These are phyloP conservation scores for Lutraria rhynchaena DNA, from an alignment of 1,140 invertebrate species.

Conservation along the genomic window DNA sequence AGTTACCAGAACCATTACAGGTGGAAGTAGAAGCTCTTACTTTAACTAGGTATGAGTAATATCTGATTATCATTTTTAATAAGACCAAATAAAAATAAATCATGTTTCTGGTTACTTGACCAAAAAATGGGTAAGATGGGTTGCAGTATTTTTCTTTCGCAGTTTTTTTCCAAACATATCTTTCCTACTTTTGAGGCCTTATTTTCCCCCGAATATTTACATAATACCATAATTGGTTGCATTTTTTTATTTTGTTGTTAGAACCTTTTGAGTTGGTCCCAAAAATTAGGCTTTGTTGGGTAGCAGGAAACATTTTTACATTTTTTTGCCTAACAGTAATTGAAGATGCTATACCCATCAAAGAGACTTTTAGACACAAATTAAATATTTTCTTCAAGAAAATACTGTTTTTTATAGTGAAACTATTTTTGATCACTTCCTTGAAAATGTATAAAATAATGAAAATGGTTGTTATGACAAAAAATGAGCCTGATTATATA, in stretches of 20 bases:
- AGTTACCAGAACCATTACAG: slow-evolving; percentile 86
- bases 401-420: no score
- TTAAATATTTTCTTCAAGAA: background rate
- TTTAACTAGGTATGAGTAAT: slow-evolving; percentile 13
- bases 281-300: no score
- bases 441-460: no score
- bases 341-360: no score
- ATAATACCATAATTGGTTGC: no score
- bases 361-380: no score
- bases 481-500: no score
- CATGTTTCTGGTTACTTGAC: background rate
- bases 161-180: background rate
- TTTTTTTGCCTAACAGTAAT: no score
- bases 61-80: background rate
- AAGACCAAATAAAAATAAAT: background rate
- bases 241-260: no score
- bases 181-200: background rate
- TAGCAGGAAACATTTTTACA: no score
- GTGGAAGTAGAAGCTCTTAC: slow-evolving; percentile 83
- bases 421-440: no score
- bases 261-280: background rate
- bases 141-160: background rate
- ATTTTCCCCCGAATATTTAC: background rate
- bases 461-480: no score
- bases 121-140: background rate